These are phyloP conservation scores for Cyanoderma ruficeps DNA, from an alignment of 2,113 vertebrate genomes.

Conservation along the genomic window DNA sequence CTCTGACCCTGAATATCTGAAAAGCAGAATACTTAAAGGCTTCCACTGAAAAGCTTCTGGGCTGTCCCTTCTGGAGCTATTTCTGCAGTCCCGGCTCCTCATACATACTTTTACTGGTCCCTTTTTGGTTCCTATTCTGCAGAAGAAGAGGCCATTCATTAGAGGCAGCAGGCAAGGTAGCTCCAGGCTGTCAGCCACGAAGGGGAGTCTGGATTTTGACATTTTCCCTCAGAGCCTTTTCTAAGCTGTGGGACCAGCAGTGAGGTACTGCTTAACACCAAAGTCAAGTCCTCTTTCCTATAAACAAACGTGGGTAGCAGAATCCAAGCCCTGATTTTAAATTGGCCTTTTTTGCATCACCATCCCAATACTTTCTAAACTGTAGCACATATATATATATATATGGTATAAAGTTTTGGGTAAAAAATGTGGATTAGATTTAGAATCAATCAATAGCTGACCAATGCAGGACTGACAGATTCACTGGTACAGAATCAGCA, in stretches of 20 bases:
- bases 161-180: neutral
- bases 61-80: neutral
- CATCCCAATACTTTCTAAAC: neutral
- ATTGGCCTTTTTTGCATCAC: neutral
- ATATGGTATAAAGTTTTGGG: neutral
- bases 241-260: neutral
- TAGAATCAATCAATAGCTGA: neutral
- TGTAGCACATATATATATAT: neutral
- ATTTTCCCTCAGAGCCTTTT: neutral
- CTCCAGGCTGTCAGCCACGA: neutral
- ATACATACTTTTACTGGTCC: neutral
- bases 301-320: neutral
- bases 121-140: neutral
- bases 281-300: neutral
- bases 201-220: neutral
- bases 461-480: neutral
- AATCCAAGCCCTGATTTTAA: neutral
- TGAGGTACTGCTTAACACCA: neutral
- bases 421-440: neutral
- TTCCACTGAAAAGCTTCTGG: neutral
- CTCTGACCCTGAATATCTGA: neutral
- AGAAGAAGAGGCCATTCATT: neutral
- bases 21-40: neutral
- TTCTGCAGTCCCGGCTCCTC: neutral
- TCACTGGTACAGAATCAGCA: neutral